Percentiles rank a stretch among this genome's conserved stretches.
Evolutionary conservation across 2,797 vertebrate genomes (phyloP).

Genomic region (Bufotes viridis): DNA sequence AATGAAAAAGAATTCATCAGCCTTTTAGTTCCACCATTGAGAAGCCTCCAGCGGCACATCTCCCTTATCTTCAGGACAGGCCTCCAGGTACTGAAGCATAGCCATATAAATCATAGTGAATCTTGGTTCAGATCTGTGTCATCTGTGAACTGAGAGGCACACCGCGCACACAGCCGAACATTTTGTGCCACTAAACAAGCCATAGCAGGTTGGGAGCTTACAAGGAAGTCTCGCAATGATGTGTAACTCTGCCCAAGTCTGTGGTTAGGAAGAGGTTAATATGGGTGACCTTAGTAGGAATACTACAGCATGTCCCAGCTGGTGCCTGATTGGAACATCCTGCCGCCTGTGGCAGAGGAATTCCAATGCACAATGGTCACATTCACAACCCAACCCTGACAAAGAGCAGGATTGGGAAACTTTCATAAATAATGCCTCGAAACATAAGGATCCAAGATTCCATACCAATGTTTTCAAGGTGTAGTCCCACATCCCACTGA

Average conservation of each 20-base stretch:
- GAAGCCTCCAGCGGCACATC: background rate
- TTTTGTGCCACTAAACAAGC: conserved; percentile 43
- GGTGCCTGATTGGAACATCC: conserved; percentile 63
- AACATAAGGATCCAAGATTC: conserved; percentile 52
- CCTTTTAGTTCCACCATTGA: background rate
- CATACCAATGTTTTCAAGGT: conserved; percentile 33
- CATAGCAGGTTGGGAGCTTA: conserved; percentile 24
- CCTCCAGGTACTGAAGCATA: background rate
- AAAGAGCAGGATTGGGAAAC: conserved; percentile 63
- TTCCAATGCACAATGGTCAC: conserved; percentile 62
- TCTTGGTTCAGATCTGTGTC: conserved; percentile 48
- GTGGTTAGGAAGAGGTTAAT: conserved; percentile 62
- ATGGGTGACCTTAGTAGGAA: conserved; percentile 61
- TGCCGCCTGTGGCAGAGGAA: conserved; percentile 62
- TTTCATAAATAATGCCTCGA: conserved; percentile 56
- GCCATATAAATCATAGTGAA: conserved; percentile 37
- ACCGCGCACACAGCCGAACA: background rate
- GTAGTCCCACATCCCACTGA: conserved; percentile 40
- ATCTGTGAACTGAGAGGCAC: conserved; percentile 12
- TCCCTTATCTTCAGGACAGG: background rate
- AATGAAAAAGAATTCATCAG: background rate
- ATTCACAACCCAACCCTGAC: conserved; percentile 60
- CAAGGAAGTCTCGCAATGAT: conserved; percentile 5
- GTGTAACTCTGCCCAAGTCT: conserved; percentile 39
- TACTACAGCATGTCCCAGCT: conserved; percentile 63